phyloP scores from a whole-genome alignment of 1,140 invertebrate genomes.

The Penaeus chinensis region DNA sequence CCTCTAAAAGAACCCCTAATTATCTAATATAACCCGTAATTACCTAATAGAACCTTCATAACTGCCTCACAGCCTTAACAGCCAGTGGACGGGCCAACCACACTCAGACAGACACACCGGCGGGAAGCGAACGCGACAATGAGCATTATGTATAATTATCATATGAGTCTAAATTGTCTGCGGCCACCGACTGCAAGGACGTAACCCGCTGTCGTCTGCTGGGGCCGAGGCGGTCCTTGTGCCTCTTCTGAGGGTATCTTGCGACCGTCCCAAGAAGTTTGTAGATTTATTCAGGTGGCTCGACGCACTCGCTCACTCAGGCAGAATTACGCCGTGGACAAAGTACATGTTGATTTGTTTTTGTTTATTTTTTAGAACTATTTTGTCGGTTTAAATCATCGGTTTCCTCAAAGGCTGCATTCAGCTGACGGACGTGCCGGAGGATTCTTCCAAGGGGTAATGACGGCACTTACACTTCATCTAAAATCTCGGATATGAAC shows the following conservation, averaged over 20 bases:
- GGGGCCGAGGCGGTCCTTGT: background rate
- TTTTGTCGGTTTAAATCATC: too few species aligned
- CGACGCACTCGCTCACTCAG: too few species aligned
- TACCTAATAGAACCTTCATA: slow-evolving; percentile 31
- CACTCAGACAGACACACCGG: slow-evolving; percentile 44
- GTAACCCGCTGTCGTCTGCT: slow-evolving; percentile 35
- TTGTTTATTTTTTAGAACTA: too few species aligned
- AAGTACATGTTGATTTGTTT: too few species aligned
- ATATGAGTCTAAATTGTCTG: slow-evolving; percentile 56
- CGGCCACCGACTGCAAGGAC: slow-evolving; percentile 28
- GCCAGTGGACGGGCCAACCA: background rate
- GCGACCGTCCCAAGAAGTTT: too few species aligned
- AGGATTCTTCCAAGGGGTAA: too few species aligned
- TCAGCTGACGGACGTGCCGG: too few species aligned
- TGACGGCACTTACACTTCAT: too few species aligned
- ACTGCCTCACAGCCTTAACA: slow-evolving; percentile 14
- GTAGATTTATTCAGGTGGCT: too few species aligned
- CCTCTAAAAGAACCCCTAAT: slow-evolving; percentile 28
- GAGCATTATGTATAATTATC: slow-evolving; percentile 60
- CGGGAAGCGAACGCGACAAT: slow-evolving; percentile 59
- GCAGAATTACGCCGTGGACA: too few species aligned
- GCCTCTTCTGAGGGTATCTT: too few species aligned
- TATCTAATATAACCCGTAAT: slow-evolving; percentile 33
- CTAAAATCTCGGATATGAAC: background rate
- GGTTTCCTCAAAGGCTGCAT: too few species aligned